Conservation (phyloP, 1,140 invertebrate species). For the Drosophila repleta region DNA sequence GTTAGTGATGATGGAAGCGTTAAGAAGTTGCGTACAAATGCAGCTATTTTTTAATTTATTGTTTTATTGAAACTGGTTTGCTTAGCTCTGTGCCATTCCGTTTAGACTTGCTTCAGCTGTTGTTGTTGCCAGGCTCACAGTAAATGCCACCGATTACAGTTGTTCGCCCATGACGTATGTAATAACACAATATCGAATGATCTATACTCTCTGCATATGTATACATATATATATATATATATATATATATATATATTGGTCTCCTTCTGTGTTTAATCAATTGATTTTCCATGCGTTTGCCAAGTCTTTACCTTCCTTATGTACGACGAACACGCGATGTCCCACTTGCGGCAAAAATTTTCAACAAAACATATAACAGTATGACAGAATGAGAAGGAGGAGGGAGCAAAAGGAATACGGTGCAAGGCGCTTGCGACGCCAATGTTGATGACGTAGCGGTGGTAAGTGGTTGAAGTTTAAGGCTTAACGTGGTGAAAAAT, state of each 20-base stretch:
- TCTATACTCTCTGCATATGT: neutral
- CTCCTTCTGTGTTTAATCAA: constrained; percentile 21
- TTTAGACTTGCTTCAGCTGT: neutral
- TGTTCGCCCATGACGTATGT: too few relatives aligned
- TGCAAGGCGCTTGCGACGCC: constrained; percentile 20
- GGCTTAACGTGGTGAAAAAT: constrained; percentile 55
- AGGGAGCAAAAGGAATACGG: neutral
- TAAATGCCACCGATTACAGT: too few relatives aligned
- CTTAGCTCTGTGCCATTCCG: too few relatives aligned
- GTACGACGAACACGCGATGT: constrained; percentile 35
- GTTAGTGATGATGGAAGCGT: constrained; percentile 16
- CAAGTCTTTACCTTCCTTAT: constrained; percentile 34
- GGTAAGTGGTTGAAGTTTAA: constrained; percentile 76
- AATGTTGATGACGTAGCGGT: constrained; percentile 49
- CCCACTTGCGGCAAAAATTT: constrained; percentile 25
- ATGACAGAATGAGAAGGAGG: neutral
- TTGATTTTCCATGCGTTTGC: constrained; percentile 29
- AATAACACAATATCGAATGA: neutral
- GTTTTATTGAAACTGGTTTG: neutral
- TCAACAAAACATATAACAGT: too few relatives aligned
- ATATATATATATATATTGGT: too few relatives aligned
- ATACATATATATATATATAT: too few relatives aligned
- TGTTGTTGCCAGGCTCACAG: neutral
- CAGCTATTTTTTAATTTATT: constrained; percentile 6
- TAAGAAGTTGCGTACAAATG: constrained; percentile 46